Evolutionary conservation across 2,113 vertebrate species (phyloP).

Genomic region (Daubentonia madagascariensis): DNA sequence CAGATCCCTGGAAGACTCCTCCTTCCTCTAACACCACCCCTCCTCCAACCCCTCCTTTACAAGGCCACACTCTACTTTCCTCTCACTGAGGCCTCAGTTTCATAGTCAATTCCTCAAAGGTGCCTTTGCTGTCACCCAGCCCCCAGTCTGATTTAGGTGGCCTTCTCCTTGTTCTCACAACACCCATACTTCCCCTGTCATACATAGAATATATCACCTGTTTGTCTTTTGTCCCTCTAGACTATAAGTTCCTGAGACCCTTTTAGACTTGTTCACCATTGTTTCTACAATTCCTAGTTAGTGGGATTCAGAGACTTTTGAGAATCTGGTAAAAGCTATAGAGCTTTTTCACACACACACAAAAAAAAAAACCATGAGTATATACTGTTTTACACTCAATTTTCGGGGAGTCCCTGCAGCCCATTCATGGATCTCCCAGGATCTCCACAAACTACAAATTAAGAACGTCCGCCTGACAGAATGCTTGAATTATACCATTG

Average conservation of each 20-base stretch:
- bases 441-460: not conserved
- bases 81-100: not conserved
- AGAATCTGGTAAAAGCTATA: not conserved
- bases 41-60: not conserved
- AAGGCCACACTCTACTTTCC: not conserved
- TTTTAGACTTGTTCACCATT: not conserved
- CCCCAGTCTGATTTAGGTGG: not conserved
- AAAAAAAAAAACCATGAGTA: not conserved
- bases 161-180: not conserved
- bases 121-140: not conserved
- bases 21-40: not conserved
- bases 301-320: not conserved
- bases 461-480: not conserved
- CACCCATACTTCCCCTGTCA: not conserved
- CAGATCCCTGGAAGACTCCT: not conserved
- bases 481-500: not conserved
- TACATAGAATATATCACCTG: not conserved
- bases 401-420: not conserved
- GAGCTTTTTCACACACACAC: not conserved
- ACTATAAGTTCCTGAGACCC: not conserved
- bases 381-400: not conserved
- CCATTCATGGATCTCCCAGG: not conserved
- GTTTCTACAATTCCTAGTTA: not conserved
- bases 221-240: not conserved
- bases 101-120: not conserved